Conservation (phyloP, 1,140 invertebrate species). For the Drosophila gunungcola region DNA sequence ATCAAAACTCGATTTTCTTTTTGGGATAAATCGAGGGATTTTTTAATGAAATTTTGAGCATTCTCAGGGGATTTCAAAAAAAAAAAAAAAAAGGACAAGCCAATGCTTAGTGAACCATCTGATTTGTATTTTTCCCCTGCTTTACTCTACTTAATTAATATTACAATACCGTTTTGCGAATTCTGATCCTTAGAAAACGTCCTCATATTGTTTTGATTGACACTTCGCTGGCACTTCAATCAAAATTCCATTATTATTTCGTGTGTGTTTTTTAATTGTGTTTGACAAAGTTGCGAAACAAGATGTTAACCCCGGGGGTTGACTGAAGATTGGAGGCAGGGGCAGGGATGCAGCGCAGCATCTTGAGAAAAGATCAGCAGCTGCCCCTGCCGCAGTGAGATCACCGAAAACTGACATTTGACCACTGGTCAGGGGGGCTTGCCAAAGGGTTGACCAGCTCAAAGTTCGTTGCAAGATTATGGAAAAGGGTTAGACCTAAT, state of each 20-base stretch:
- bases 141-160: slow-evolving; percentile 49
- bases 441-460: slow-evolving; percentile 52
- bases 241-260: slow-evolving; percentile 65
- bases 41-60: slow-evolving; percentile 59
- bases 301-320: slow-evolving; percentile 66
- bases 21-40: slow-evolving; percentile 52
- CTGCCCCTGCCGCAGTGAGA: slow-evolving; percentile 27
- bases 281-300: slow-evolving; percentile 79
- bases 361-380: slow-evolving; percentile 55
- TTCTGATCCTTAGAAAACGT: slow-evolving; percentile 38
- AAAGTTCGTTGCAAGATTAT: slow-evolving; percentile 23
- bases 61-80: slow-evolving; percentile 30
- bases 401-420: slow-evolving; percentile 61
- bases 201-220: slow-evolving; percentile 61
- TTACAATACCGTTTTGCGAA: slow-evolving; percentile 44
- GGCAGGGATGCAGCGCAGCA: slow-evolving; percentile 34
- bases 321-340: slow-evolving; percentile 21
- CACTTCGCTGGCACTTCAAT: slow-evolving; percentile 72
- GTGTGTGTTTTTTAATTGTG: slow-evolving; percentile 65
- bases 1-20: slow-evolving; percentile 62
- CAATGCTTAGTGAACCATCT: slow-evolving; percentile 63
- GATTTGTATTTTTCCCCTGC: slow-evolving; percentile 43
- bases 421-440: slow-evolving; percentile 61
- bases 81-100: slow-evolving; percentile 1
- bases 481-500: slow-evolving; percentile 38